Evolutionary conservation across 1,140 invertebrate genomes (phyloP).

Genomic region (Coptotermes formosanus): DNA sequence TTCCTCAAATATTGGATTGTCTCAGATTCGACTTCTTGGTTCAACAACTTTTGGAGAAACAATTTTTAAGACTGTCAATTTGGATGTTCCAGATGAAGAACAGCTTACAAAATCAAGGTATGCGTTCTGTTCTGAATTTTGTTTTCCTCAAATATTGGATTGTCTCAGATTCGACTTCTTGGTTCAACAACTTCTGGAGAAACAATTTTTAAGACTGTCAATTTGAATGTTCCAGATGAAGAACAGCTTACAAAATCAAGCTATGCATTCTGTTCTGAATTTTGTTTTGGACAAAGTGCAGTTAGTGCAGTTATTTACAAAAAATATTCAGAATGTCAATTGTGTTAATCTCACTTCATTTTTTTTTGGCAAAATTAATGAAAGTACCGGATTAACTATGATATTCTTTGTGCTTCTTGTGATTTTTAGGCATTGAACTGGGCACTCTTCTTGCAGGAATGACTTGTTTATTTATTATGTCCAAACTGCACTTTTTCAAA

Average conservation of each 20-base stretch:
- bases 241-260: constrained; percentile 51
- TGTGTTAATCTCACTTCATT: too few relatives aligned
- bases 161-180: constrained; percentile 82
- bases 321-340: too few relatives aligned
- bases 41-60: constrained; percentile 70
- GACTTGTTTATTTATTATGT: too few relatives aligned
- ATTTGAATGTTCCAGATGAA: constrained; percentile 48
- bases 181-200: constrained; percentile 76
- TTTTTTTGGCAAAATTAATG: too few relatives aligned
- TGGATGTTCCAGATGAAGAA: constrained; percentile 49
- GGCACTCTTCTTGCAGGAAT: too few relatives aligned
- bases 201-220: constrained; percentile 46
- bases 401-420: too few relatives aligned
- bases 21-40: constrained; percentile 82
- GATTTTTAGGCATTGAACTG: too few relatives aligned
- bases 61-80: constrained; percentile 45
- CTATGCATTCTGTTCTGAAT: constrained; percentile 37
- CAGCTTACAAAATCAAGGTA: constrained; percentile 52
- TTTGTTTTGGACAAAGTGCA: not conserved
- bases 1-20: constrained; percentile 81
- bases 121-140: not conserved
- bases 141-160: constrained; percentile 74
- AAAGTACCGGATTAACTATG: too few relatives aligned
- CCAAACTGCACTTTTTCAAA: too few relatives aligned
- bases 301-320: too few relatives aligned